These are phyloP conservation scores for Zhuqinia jingwanae DNA, from an alignment of 2,888 invertebrate genomes.

Conservation along the genomic window DNA sequence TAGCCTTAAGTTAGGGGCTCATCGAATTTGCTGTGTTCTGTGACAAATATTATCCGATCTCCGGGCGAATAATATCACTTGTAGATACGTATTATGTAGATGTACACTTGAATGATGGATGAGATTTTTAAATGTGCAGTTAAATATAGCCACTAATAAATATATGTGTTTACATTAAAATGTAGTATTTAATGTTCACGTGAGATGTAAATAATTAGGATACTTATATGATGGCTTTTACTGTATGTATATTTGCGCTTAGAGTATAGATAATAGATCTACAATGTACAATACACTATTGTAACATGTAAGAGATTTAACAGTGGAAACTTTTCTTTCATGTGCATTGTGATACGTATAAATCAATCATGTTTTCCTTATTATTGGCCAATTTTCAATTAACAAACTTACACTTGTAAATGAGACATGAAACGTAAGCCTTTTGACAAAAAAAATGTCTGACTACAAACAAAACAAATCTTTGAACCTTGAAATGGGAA, in stretches of 20 bases:
- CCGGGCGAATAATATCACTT: too few species aligned
- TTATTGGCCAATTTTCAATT: conserved; percentile 16
- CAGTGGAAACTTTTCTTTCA: conserved; percentile 46
- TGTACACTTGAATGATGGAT: not conserved
- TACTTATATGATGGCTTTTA: too few species aligned
- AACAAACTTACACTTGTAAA: not conserved
- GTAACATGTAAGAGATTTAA: not conserved
- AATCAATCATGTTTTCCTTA: not conserved
- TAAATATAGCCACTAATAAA: too few species aligned
- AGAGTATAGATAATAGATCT: too few species aligned
- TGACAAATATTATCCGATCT: conserved; percentile 20
- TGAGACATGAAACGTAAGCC: conserved; percentile 1
- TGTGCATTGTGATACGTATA: conserved; percentile 48
- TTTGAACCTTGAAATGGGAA: conserved; percentile 61
- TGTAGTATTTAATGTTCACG: too few species aligned
- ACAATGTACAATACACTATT: too few species aligned
- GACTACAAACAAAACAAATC: not conserved
- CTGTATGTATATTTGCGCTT: too few species aligned
- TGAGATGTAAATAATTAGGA: too few species aligned
- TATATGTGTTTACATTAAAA: too few species aligned
- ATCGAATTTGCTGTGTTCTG: conserved; percentile 22
- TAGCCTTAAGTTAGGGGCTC: conserved; percentile 8
- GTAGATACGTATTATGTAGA: too few species aligned
- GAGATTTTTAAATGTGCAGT: conserved; percentile 3
- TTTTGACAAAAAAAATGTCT: conserved; percentile 13